Evolutionary conservation across 64 coral and sea anemone species (phyloP).

Genomic region (Montipora foliosa): DNA sequence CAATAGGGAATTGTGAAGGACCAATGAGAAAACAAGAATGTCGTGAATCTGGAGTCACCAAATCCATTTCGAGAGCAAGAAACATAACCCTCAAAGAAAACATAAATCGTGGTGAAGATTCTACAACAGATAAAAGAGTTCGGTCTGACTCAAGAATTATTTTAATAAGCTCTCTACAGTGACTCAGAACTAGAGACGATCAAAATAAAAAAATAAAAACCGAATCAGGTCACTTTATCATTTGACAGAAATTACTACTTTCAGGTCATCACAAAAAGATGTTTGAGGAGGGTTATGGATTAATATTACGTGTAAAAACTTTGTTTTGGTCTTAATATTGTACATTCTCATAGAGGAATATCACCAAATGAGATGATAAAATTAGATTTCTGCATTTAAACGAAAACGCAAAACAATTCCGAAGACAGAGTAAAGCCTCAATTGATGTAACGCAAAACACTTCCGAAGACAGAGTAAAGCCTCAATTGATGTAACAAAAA

Average conservation of each 20-base stretch:
- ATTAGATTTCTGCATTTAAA: neutral
- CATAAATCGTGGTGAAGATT: neutral
- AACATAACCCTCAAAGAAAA: neutral
- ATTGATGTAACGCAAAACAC: too few species aligned
- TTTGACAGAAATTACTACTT: too few species aligned
- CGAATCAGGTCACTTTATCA: too few species aligned
- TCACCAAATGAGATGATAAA: neutral
- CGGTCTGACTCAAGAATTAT: neutral
- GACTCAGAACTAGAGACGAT: neutral
- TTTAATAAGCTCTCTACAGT: neutral
- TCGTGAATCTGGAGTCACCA: conserved; percentile 18
- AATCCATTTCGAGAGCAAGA: neutral
- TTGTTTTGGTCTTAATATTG: conserved; percentile 35
- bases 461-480: too few species aligned
- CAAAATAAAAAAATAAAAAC: too few species aligned
- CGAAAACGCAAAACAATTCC: neutral
- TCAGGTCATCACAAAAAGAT: neutral
- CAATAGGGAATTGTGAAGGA: conserved; percentile 2
- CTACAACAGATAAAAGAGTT: conserved; percentile 7
- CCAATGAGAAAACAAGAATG: conserved; percentile 36
- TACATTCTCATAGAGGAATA: neutral
- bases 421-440: too few species aligned
- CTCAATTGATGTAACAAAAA: too few species aligned
- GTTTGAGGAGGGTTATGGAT: neutral
- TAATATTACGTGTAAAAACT: conserved; percentile 35